Evolutionary conservation across 2,113 vertebrate species (phyloP).

Genomic region (Lichenostomus cassidix): DNA sequence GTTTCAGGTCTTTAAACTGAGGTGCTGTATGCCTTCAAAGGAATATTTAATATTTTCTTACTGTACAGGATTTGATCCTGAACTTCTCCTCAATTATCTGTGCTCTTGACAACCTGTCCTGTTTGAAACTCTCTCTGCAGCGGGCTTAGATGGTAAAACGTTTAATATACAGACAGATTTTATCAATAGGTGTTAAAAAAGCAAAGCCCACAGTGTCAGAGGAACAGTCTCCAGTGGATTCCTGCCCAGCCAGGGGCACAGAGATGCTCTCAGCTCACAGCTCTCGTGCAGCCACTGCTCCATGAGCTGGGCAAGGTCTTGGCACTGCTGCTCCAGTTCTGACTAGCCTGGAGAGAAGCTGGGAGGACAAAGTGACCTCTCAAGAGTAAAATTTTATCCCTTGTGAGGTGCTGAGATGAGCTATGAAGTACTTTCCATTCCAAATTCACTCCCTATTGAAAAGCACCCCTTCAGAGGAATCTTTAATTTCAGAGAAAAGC

Average conservation of each 20-base stretch:
- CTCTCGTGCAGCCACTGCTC: neutral
- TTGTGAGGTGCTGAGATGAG: neutral
- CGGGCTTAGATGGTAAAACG: neutral
- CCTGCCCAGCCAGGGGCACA: neutral
- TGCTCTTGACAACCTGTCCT: neutral
- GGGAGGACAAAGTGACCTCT: neutral
- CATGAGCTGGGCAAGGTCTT: neutral
- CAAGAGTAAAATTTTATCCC: neutral
- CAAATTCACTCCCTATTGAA: neutral
- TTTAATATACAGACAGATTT: neutral
- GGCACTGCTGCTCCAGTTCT: neutral
- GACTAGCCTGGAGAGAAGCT: neutral
- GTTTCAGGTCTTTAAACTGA: neutral
- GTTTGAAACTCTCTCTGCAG: neutral
- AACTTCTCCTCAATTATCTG: neutral
- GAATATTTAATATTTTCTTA: neutral
- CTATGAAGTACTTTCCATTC: neutral
- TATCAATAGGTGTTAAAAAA: neutral
- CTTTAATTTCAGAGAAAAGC: neutral
- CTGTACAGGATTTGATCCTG: neutral
- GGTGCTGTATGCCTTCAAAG: neutral
- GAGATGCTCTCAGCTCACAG: neutral
- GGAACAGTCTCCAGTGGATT: neutral
- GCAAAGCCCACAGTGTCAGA: neutral
- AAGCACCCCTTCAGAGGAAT: neutral